These are phyloP conservation scores for Lepidochrysops patricia DNA, from an alignment of 2,888 invertebrate species.

Conservation along the genomic window DNA sequence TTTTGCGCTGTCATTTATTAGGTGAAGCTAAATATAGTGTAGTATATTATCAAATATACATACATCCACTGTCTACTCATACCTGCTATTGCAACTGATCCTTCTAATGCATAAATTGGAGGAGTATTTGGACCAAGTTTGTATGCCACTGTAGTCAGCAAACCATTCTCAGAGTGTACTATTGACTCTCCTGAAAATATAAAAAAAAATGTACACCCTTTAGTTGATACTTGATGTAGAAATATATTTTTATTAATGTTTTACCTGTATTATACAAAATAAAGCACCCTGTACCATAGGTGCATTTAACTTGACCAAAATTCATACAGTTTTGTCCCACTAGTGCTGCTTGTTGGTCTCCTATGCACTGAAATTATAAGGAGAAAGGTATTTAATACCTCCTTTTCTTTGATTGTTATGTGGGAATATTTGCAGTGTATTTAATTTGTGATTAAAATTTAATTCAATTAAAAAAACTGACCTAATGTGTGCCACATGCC, in stretches of 20 bases:
- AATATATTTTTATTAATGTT: neutral
- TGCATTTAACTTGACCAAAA: slow-evolving; percentile 93
- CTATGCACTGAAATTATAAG: slow-evolving; percentile 79
- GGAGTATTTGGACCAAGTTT: slow-evolving; percentile 85
- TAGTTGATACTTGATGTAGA: neutral
- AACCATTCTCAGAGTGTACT: slow-evolving; percentile 88
- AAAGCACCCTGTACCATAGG: slow-evolving; percentile 97
- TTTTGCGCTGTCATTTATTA: too few species aligned
- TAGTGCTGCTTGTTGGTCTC: slow-evolving; percentile 96
- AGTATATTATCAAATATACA: too few species aligned
- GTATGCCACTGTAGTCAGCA: slow-evolving; percentile 93
- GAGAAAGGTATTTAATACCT: neutral
- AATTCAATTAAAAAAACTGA: slow-evolving; percentile 15
- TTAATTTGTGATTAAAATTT: neutral
- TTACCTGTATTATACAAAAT: slow-evolving; percentile 93
- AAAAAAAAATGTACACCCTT: slow-evolving; percentile 25
- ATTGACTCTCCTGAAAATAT: slow-evolving; percentile 78
- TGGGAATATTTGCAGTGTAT: neutral
- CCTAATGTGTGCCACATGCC: too few species aligned
- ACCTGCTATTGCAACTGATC: slow-evolving; percentile 90
- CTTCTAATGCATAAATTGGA: slow-evolving; percentile 91
- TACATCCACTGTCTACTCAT: too few species aligned
- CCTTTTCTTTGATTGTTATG: too few species aligned
- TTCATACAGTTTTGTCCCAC: slow-evolving; percentile 93
- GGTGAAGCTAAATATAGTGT: too few species aligned